Conservation (phyloP, 2,888 invertebrate species). For the Tanytarsus gracilentus region DNA sequence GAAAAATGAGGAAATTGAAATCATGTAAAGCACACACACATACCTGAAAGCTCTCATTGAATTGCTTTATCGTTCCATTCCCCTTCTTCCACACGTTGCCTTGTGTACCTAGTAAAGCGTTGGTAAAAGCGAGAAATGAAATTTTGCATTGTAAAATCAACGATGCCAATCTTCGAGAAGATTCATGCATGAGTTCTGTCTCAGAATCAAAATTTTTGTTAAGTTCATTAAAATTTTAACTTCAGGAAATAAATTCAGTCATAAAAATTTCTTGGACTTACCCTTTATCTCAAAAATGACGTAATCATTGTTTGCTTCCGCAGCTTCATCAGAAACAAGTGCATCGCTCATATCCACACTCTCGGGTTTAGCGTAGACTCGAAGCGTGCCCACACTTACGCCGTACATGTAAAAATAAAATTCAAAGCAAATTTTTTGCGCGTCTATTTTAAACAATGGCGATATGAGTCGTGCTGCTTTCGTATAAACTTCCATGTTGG, state of each 20-base stretch:
- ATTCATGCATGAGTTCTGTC: too few species aligned
- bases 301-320: constrained; percentile 21
- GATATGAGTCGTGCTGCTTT: constrained; percentile 65
- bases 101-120: constrained; percentile 48
- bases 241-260: background rate
- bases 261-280: background rate
- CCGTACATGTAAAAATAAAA: constrained; percentile 79
- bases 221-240: constrained; percentile 30
- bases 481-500: constrained; percentile 52
- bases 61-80: constrained; percentile 48
- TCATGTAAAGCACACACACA: background rate
- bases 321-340: constrained; percentile 32
- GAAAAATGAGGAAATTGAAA: background rate
- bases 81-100: constrained; percentile 58
- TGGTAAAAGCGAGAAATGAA: background rate
- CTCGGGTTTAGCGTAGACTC: constrained; percentile 48
- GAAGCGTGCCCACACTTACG: constrained; percentile 47
- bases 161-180: background rate
- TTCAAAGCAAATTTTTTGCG: constrained; percentile 47
- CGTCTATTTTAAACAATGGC: constrained; percentile 52
- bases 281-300: constrained; percentile 25
- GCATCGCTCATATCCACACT: constrained; percentile 33
- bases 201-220: too few species aligned
- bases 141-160: background rate
- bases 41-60: constrained; percentile 26